Percentiles rank a stretch among this genome's conserved stretches.
phyloP scores from a whole-genome alignment of 1,140 invertebrate species.

The Pseudomyrmex dendroicus region DNA sequence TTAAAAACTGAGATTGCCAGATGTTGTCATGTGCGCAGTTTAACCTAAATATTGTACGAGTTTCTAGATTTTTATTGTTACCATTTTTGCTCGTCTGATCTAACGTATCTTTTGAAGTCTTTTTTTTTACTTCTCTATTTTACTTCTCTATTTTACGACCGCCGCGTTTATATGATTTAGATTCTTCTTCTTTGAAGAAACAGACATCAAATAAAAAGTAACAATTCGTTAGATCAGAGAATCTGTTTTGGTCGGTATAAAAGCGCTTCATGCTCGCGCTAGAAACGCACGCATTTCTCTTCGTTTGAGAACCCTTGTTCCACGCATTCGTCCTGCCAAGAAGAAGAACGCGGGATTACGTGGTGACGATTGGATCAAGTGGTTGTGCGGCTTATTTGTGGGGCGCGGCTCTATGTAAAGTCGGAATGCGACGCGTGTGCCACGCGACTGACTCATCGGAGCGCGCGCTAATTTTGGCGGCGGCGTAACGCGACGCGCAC shows the following conservation, averaged over 20 bases:
- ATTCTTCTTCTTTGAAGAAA: neutral
- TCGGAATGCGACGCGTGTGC: constrained; percentile 76
- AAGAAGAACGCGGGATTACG: constrained; percentile 65
- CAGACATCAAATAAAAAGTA: neutral
- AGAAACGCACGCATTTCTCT: neutral
- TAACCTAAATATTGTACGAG: neutral
- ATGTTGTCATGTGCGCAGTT: neutral
- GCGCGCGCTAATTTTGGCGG: constrained; percentile 76
- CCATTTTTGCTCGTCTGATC: neutral
- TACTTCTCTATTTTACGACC: neutral
- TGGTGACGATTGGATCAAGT: constrained; percentile 79
- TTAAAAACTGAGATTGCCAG: constrained; percentile 7
- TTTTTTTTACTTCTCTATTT: constrained; percentile 9
- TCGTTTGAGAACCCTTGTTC: neutral
- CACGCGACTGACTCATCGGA: constrained; percentile 76
- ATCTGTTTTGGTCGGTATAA: too few species aligned
- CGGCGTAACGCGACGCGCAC: constrained; percentile 43
- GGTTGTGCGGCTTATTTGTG: constrained; percentile 74
- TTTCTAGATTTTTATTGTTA: constrained; percentile 11
- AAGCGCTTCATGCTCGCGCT: neutral
- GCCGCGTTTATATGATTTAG: too few species aligned
- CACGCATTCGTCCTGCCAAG: constrained; percentile 33
- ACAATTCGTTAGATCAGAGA: too few species aligned
- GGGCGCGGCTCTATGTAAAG: constrained; percentile 69
- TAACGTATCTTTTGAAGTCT: neutral